These are phyloP conservation scores for Argyresthia goedartella DNA, from an alignment of 2,888 invertebrate genomes.

Conservation along the genomic window DNA sequence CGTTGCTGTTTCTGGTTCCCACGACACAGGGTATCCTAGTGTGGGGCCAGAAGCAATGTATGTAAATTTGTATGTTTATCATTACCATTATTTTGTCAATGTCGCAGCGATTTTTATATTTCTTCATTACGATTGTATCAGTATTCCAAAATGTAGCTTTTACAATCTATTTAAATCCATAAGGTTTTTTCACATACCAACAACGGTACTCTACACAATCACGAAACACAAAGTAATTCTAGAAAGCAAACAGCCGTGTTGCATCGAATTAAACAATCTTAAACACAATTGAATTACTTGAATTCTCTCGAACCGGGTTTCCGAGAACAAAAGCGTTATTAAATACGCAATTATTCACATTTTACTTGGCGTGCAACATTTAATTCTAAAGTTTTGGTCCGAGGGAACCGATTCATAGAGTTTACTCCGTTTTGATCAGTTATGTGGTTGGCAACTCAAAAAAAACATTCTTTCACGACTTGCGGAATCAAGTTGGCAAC, in stretches of 20 bases:
- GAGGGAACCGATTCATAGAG: constrained; percentile 4
- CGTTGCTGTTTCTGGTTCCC: no score
- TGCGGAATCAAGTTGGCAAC: neutral
- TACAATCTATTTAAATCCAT: no score
- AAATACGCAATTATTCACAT: constrained; percentile 70
- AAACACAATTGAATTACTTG: constrained; percentile 71
- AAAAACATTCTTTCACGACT: no score
- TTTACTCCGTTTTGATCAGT: neutral
- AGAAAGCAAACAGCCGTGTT: constrained; percentile 49
- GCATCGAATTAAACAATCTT: constrained; percentile 61
- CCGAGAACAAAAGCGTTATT: constrained; percentile 70
- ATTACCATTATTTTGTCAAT: no score
- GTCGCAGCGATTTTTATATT: no score
- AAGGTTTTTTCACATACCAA: neutral
- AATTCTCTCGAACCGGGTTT: constrained; percentile 56
- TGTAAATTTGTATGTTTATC: no score
- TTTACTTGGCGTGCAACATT: constrained; percentile 65
- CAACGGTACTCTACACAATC: constrained; percentile 11
- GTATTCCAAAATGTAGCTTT: no score
- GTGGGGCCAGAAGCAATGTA: no score
- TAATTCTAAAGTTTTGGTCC: constrained; percentile 27
- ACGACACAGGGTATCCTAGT: no score
- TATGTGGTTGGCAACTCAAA: no score
- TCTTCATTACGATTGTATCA: no score
- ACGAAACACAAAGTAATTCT: constrained; percentile 30